Evolutionary conservation across 2,888 invertebrate species (phyloP).

Genomic region (Cryptops parisi): DNA sequence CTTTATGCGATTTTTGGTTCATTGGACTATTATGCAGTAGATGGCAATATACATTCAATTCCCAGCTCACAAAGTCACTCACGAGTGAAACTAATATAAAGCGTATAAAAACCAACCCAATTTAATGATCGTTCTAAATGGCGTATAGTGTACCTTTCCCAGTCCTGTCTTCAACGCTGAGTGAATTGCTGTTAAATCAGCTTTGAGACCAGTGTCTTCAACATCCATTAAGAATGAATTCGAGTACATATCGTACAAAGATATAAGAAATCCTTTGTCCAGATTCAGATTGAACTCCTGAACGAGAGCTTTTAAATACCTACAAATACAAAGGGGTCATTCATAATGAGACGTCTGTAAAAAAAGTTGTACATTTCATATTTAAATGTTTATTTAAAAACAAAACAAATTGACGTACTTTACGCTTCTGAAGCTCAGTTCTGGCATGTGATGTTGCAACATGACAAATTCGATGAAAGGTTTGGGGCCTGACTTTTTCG

Average conservation of each 20-base stretch:
- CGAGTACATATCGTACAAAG: slow-evolving; percentile 46
- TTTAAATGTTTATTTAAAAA: neutral
- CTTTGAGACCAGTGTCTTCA: slow-evolving; percentile 41
- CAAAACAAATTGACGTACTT: slow-evolving; percentile 25
- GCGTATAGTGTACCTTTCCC: too few species aligned
- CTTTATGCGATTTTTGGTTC: too few species aligned
- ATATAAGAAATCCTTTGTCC: slow-evolving; percentile 50
- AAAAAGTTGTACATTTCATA: neutral
- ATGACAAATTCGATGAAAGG: slow-evolving; percentile 41
- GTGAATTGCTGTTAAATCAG: slow-evolving; percentile 44
- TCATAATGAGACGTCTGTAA: too few species aligned
- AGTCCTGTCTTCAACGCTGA: slow-evolving; percentile 37
- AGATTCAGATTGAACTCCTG: slow-evolving; percentile 53
- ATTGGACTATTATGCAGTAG: too few species aligned
- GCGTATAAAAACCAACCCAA: too few species aligned
- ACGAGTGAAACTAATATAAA: too few species aligned
- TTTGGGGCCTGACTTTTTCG: slow-evolving; percentile 39
- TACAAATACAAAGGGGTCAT: slow-evolving; percentile 25
- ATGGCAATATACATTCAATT: too few species aligned
- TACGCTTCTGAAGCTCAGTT: slow-evolving; percentile 29
- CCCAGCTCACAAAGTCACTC: too few species aligned
- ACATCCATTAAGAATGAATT: slow-evolving; percentile 44
- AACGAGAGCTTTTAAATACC: slow-evolving; percentile 44
- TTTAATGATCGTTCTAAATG: too few species aligned
- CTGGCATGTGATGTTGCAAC: slow-evolving; percentile 28